Evolutionary conservation across 2,797 vertebrate genomes (phyloP).

Genomic region (Tapera naevia): DNA sequence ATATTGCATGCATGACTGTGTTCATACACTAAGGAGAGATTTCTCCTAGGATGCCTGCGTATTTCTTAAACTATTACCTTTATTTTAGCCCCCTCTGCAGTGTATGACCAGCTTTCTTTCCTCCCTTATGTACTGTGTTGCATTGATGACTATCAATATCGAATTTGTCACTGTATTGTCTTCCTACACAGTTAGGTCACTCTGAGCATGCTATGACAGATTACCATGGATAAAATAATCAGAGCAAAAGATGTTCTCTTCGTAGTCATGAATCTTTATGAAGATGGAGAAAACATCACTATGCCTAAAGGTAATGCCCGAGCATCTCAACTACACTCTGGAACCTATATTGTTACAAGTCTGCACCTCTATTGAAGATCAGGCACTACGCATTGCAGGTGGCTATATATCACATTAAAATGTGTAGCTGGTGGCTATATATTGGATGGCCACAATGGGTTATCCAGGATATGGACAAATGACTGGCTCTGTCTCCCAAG

Average conservation of each 20-base stretch:
- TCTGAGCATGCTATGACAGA: background rate
- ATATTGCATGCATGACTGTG: accelerated
- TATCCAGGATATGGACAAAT: background rate
- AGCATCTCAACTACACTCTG: background rate
- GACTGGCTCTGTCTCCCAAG: background rate
- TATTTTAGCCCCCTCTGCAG: background rate
- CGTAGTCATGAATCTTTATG: background rate
- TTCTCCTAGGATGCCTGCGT: background rate
- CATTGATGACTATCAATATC: background rate
- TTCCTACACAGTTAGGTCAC: background rate
- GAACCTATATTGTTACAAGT: background rate
- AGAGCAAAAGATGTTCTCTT: background rate
- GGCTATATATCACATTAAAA: background rate
- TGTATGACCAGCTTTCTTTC: background rate
- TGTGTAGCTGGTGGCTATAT: background rate
- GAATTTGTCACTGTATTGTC: background rate
- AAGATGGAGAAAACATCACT: background rate
- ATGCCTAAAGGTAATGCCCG: background rate
- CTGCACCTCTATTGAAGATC: background rate
- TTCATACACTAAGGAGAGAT: background rate
- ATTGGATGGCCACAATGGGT: background rate
- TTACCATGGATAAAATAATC: accelerated
- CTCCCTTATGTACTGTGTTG: background rate
- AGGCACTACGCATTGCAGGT: background rate
- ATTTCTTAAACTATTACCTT: background rate